A percentile compares a stretch with the other conserved stretches of the same genome.
phyloP scores from a whole-genome alignment of 2,797 vertebrate genomes.

The Danio choprae region DNA sequence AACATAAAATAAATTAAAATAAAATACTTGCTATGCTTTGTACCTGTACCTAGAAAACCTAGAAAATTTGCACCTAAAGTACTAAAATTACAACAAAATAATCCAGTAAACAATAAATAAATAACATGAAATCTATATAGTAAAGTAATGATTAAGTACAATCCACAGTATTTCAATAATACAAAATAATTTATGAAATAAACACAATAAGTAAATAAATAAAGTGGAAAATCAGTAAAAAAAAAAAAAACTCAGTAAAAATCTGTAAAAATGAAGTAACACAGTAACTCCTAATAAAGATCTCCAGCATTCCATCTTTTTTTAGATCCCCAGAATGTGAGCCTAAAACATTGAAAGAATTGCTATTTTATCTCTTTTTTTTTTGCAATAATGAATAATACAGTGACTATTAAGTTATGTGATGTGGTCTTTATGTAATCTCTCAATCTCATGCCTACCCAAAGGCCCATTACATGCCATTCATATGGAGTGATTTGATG shows the following conservation, averaged over 20 bases:
- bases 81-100: no score
- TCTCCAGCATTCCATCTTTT: background rate
- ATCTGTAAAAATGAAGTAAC: no score
- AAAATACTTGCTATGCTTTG: no score
- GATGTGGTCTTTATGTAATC: slow-evolving; percentile 1
- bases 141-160: no score
- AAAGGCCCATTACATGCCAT: slow-evolving; percentile 10
- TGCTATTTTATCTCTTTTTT: background rate
- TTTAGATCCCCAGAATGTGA: background rate
- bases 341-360: slow-evolving; percentile 6
- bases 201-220: background rate
- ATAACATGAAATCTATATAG: no score
- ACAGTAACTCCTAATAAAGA: no score
- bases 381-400: slow-evolving; percentile 1
- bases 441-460: background rate
- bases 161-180: no score
- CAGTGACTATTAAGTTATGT: slow-evolving; percentile 3
- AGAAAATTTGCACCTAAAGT: no score
- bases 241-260: no score
- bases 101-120: no score
- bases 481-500: background rate
- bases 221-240: background rate
- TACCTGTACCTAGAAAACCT: no score
- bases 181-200: background rate
- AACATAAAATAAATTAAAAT: no score